A percentile compares a stretch with the other conserved stretches of the same genome.
Conservation (phyloP, 2,888 invertebrate genomes). For the Parthenolecanium corni region DNA sequence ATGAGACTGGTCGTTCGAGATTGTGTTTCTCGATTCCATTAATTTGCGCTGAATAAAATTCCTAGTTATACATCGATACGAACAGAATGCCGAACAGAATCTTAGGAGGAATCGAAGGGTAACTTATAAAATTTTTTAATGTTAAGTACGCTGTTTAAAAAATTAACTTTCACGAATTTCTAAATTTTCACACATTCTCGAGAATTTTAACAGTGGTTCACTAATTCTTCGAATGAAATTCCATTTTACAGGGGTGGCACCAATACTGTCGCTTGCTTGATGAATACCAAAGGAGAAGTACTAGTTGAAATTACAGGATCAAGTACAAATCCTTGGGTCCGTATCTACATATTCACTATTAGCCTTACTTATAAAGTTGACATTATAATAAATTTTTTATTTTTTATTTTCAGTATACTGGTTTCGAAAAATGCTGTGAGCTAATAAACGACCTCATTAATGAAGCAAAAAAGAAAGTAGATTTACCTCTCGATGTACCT, state of each 20-base stretch:
- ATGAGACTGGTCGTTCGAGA: too few relatives aligned
- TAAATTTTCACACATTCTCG: too few relatives aligned
- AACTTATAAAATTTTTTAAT: slow-evolving; percentile 31
- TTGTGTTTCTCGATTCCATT: too few relatives aligned
- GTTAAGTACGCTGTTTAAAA: too few relatives aligned
- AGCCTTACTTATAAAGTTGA: not conserved
- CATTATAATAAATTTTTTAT: slow-evolving; percentile 1
- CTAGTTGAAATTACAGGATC: slow-evolving; percentile 55
- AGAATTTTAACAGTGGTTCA: too few relatives aligned
- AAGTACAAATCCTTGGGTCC: slow-evolving; percentile 70
- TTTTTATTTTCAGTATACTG: slow-evolving; percentile 44
- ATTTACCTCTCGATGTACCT: slow-evolving; percentile 46
- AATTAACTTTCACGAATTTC: too few relatives aligned
- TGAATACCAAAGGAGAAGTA: slow-evolving; percentile 57
- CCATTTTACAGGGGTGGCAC: slow-evolving; percentile 63
- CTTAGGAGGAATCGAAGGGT: slow-evolving; percentile 37
- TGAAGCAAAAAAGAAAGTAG: slow-evolving; percentile 51
- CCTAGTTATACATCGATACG: too few relatives aligned
- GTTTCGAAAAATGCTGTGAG: slow-evolving; percentile 63
- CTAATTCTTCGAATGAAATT: too few relatives aligned
- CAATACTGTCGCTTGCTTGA: slow-evolving; percentile 65
- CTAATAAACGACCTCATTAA: slow-evolving; percentile 58
- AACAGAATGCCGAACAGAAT: slow-evolving; percentile 12
- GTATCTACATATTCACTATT: slow-evolving; percentile 14
- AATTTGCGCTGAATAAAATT: too few relatives aligned